Percentiles rank a stretch among this genome's conserved stretches.
Conservation (phyloP, 2,797 vertebrate species). For the Spondyliosoma cantharus region DNA sequence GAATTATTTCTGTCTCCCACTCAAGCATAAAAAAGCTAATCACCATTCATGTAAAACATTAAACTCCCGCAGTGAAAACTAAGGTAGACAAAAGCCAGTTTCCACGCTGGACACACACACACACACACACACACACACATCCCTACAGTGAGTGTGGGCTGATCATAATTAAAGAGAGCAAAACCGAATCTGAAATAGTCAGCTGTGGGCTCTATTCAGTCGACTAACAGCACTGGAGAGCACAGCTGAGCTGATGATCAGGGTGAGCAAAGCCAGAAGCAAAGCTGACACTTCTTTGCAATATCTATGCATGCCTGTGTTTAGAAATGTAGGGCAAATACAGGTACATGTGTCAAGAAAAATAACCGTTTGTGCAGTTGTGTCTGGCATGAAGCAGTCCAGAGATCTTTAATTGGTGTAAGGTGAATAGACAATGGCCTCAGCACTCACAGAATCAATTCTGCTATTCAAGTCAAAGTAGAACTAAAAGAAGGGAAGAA, state of each 20-base stretch:
- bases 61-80: slow-evolving; percentile 5
- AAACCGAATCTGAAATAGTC: slow-evolving; percentile 41
- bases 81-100: slow-evolving; percentile 35
- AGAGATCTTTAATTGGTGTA: slow-evolving; percentile 21
- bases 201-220: slow-evolving; percentile 17
- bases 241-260: slow-evolving; percentile 30
- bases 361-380: not conserved
- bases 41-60: slow-evolving; percentile 20
- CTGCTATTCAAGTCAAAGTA: slow-evolving; percentile 9
- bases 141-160: slow-evolving; percentile 15
- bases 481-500: slow-evolving; percentile 16
- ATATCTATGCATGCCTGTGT: not conserved
- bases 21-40: slow-evolving; percentile 14
- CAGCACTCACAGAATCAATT: not conserved
- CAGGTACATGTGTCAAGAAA: not conserved
- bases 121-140: not conserved
- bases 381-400: slow-evolving; percentile 5
- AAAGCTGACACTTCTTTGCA: slow-evolving; percentile 9
- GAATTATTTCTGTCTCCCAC: slow-evolving; percentile 14
- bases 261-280: not conserved
- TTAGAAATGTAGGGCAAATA: not conserved
- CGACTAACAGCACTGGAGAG: not conserved
- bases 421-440: slow-evolving; percentile 17
- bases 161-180: slow-evolving; percentile 13
- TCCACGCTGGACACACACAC: not conserved